These are phyloP conservation scores for Phocoena sinus DNA, from an alignment of 2,113 vertebrate species.

Conservation along the genomic window DNA sequence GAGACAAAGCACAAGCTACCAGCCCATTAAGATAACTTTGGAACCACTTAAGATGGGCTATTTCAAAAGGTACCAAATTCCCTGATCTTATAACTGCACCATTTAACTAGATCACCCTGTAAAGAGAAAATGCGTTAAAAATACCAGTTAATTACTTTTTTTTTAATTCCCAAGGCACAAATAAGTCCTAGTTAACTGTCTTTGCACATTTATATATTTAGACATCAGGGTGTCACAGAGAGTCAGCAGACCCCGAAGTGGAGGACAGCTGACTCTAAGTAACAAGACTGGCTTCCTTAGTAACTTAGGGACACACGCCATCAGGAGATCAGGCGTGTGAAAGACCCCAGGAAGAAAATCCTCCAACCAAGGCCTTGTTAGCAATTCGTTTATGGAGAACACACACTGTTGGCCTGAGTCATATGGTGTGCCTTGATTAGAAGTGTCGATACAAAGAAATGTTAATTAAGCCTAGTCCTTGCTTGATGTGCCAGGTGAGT, in stretches of 20 bases:
- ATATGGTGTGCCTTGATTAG: neutral
- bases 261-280: neutral
- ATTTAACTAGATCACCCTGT: conserved; percentile 76
- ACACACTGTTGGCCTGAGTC: neutral
- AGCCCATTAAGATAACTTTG: conserved; percentile 66
- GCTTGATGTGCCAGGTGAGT: neutral
- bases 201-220: conserved; percentile 77
- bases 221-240: conserved; percentile 48
- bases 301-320: neutral
- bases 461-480: neutral
- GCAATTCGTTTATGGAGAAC: neutral
- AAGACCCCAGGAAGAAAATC: neutral
- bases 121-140: conserved; percentile 77
- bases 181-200: conserved; percentile 77
- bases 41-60: conserved; percentile 71
- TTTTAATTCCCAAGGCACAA: conserved; percentile 72
- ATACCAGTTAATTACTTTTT: conserved; percentile 80
- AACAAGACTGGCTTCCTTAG: neutral
- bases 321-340: neutral
- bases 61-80: conserved; percentile 76
- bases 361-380: neutral
- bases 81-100: conserved; percentile 75
- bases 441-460: conserved; percentile 1
- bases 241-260: neutral
- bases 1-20: conserved; percentile 25